Evolutionary conservation across 2,113 vertebrate species (phyloP).

Genomic region (Leptobrachium ailaonicum): DNA sequence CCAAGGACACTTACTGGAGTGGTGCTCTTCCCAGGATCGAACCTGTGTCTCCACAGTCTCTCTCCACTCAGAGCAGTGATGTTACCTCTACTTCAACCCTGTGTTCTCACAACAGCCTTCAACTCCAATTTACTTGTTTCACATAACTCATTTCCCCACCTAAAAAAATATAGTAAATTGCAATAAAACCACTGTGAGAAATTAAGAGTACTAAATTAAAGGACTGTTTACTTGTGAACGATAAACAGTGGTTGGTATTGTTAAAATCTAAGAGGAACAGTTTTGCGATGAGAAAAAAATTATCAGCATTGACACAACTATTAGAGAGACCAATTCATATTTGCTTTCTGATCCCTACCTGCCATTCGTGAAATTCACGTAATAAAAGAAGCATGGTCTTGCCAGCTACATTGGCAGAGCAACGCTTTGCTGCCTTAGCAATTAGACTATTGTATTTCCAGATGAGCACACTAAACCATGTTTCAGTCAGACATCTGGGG

Average conservation of each 20-base stretch:
- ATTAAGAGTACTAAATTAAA: neutral
- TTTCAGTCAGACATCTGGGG: slow-evolving; percentile 61
- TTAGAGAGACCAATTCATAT: slow-evolving; percentile 18
- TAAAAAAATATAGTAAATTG: too few species aligned
- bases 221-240: slow-evolving; percentile 2
- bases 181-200: neutral
- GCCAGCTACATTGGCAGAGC: slow-evolving; percentile 23
- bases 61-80: too few species aligned
- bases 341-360: slow-evolving; percentile 47
- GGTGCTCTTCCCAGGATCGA: too few species aligned
- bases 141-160: too few species aligned
- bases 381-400: slow-evolving; percentile 12
- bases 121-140: too few species aligned
- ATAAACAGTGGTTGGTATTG: neutral
- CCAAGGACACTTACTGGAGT: too few species aligned
- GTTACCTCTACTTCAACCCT: too few species aligned
- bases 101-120: too few species aligned
- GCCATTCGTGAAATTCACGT: slow-evolving; percentile 21
- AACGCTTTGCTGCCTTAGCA: slow-evolving; percentile 58
- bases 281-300: slow-evolving; percentile 22
- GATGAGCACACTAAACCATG: slow-evolving; percentile 52
- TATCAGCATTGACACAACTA: neutral
- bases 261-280: neutral
- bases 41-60: too few species aligned
- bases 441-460: slow-evolving; percentile 62